phyloP scores from a whole-genome alignment of 1,140 invertebrate genomes.

The Sinonovacula constricta region DNA sequence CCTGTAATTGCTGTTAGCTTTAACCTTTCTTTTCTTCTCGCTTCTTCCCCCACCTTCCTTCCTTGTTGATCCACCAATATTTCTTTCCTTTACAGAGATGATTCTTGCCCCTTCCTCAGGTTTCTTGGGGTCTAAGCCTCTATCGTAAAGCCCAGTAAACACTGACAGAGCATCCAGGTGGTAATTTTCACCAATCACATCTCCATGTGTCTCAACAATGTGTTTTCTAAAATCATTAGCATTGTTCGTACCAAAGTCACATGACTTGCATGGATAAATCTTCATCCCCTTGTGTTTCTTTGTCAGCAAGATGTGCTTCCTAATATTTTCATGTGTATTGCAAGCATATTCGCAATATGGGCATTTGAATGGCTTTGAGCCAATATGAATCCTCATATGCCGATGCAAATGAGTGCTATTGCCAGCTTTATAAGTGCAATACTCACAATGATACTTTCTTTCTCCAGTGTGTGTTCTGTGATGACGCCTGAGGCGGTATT shows the following conservation, averaged over 20 bases:
- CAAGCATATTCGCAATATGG: conserved; percentile 88
- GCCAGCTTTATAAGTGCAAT: conserved; percentile 82
- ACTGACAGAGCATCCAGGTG: conserved; percentile 65
- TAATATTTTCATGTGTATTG: conserved; percentile 90
- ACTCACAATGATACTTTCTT: conserved; percentile 87
- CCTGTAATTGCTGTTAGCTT: too few relatives aligned
- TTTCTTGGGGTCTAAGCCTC: conserved; percentile 64
- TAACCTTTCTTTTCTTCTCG: conserved; percentile 15
- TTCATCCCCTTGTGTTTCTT: conserved; percentile 86
- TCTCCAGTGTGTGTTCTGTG: conserved; percentile 73
- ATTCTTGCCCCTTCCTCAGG: conserved; percentile 72
- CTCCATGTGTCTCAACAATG: conserved; percentile 81
- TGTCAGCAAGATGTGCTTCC: conserved; percentile 91
- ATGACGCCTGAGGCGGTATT: conserved; percentile 86
- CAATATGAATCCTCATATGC: conserved; percentile 91
- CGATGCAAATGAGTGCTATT: conserved; percentile 71
- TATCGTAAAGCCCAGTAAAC: conserved; percentile 71
- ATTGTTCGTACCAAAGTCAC: conserved; percentile 83
- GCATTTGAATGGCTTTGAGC: conserved; percentile 89
- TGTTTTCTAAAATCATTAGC: conserved; percentile 85
- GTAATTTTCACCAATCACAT: conserved; percentile 66
- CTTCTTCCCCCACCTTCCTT: background rate
- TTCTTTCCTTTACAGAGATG: conserved; percentile 69
- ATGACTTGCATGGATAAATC: conserved; percentile 87
- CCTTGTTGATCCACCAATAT: conserved; percentile 26